Base-by-base conservation (phyloP, 2,888 invertebrate species). In the Agonopterix arenella region DNA sequence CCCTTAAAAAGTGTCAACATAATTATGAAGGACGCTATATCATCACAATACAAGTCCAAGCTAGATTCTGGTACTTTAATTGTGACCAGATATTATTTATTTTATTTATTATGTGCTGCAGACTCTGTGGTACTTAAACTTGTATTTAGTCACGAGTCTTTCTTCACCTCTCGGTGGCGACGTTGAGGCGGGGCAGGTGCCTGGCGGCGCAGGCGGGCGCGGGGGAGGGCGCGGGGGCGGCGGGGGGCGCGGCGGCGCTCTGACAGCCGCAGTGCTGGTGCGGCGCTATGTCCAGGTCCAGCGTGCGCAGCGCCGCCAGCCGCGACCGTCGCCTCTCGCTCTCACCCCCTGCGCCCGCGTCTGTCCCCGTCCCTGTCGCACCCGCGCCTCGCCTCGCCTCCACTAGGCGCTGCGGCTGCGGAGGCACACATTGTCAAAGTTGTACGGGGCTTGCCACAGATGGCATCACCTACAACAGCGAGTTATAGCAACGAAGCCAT, bases 81-180 rank as follows among this genome's bases (percentile, higher is more conserved):
- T n/a, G n/a, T n/a, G n/a, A n/a, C n/a, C n/a, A n/a, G n/a, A n/a
- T n/a, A n/a, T n/a, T n/a, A n/a, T n/a, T n/a, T n/a, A n/a, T n/a
- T n/a, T n/a, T n/a, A n/a, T n/a, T n/a, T n/a, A n/a, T n/a, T n/a
- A n/a, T 13, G 13, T 2, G 13, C 13, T 13, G 13, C 13, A 18
- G 4, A 18, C 2, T 4, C 18, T 18, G 4, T 18, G 18, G 18
- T 18, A 18, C n/a, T n/a, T n/a, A n/a, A n/a, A n/a, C n/a, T n/a
- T n/a, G n/a, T 18, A 18, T 18, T 4, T 18, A 18, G 18, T 18
- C 18, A 18, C 4, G 18, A 18, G 2, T 18, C 18, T 3, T 2
- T 18, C 18, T 18, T n/a, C 18, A 18, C 73, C 70, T 72, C 47
- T 73, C 68, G 0, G 67, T 65, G 49, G 59, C 54, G 8, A 68